Percentiles rank a stretch among this genome's conserved stretches.
Conservation (phyloP, 2,113 vertebrate species). For the Daubentonia madagascariensis region DNA sequence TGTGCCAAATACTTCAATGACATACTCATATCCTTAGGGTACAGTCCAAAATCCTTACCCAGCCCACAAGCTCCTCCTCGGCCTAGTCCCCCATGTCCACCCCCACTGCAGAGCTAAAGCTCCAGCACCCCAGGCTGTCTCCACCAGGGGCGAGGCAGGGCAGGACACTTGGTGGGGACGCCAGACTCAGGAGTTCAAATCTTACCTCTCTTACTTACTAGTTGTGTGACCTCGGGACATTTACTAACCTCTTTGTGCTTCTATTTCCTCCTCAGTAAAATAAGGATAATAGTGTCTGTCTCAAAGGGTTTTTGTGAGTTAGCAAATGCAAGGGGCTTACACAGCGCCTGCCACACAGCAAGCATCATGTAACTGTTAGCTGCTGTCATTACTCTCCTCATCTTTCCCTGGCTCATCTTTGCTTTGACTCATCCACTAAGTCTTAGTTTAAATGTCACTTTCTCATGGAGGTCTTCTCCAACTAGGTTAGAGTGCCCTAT, state of each 20-base stretch:
- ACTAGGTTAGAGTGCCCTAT: rapidly evolving
- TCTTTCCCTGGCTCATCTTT: not conserved
- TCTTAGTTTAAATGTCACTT: not conserved
- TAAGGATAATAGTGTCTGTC: not conserved
- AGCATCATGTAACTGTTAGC: not conserved
- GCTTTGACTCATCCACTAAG: not conserved
- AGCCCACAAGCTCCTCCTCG: not conserved
- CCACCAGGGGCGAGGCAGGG: not conserved
- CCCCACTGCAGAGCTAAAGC: not conserved
- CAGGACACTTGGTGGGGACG: not conserved
- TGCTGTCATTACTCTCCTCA: not conserved
- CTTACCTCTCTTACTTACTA: not conserved
- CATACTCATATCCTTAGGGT: not conserved
- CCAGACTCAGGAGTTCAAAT: not conserved
- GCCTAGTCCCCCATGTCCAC: rapidly evolving
- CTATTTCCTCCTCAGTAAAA: not conserved
- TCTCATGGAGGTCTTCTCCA: not conserved
- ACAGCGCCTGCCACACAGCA: not conserved
- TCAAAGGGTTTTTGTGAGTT: not conserved
- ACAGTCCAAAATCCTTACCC: not conserved
- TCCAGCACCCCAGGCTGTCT: not conserved
- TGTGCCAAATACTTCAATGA: not conserved
- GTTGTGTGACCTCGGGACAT: not conserved
- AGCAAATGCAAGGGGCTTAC: not conserved
- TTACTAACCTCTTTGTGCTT: not conserved